Evolutionary conservation across 2,797 vertebrate genomes (phyloP).

Genomic region (Allobates femoralis): DNA sequence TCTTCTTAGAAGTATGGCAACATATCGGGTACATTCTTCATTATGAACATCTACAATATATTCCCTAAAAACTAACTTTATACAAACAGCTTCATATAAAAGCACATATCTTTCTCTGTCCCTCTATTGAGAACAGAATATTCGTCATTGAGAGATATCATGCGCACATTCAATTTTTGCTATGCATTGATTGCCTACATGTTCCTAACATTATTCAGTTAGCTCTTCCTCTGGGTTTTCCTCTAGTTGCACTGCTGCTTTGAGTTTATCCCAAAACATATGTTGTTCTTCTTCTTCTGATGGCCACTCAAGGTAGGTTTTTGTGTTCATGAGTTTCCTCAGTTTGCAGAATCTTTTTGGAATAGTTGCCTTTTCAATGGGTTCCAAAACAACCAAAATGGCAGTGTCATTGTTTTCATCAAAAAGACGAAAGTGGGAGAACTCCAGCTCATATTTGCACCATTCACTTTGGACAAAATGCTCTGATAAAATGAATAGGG

Average conservation of each 20-base stretch:
- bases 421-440: conserved; percentile 87
- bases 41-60: neutral
- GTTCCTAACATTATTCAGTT: neutral
- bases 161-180: neutral
- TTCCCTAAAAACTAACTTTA: neutral
- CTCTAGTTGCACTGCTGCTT: conserved; percentile 70
- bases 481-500: conserved; percentile 84
- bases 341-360: conserved; percentile 83
- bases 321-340: conserved; percentile 82
- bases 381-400: conserved; percentile 80
- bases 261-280: conserved; percentile 80
- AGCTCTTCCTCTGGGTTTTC: neutral
- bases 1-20: neutral
- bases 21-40: neutral
- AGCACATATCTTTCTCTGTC: neutral
- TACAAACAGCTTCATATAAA: neutral
- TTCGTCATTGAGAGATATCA: neutral
- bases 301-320: conserved; percentile 84
- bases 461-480: conserved; percentile 87
- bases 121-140: neutral
- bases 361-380: conserved; percentile 76
- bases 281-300: conserved; percentile 69
- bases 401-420: conserved; percentile 78
- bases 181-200: neutral
- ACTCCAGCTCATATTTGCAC: conserved; percentile 90